Evolutionary conservation across 2,888 invertebrate species (phyloP).

Genomic region (Calephelis perditalis): DNA sequence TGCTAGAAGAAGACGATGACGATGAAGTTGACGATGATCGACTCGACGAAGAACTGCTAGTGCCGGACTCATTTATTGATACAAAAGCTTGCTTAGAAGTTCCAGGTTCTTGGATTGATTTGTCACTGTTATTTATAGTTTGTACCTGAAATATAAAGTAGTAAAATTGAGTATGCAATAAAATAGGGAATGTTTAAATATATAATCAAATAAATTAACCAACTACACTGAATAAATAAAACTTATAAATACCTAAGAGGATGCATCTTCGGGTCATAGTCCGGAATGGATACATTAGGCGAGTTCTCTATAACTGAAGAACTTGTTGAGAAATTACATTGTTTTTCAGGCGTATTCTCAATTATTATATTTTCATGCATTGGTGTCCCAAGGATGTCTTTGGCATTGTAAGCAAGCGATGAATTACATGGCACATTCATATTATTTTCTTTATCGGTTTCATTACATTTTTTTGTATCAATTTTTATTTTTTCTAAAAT

Average conservation of each 20-base stretch:
- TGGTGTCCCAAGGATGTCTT: not conserved
- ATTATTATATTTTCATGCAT: not conserved
- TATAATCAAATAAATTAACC: too few species aligned
- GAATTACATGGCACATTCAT: too few species aligned
- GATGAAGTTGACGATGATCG: constrained; percentile 14
- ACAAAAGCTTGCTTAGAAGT: constrained; percentile 1
- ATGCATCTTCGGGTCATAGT: too few species aligned
- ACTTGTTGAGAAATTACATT: constrained; percentile 1
- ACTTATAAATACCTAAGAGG: not conserved
- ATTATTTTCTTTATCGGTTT: too few species aligned
- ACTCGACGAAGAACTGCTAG: constrained; percentile 9
- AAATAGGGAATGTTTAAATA: too few species aligned
- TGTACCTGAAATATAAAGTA: not conserved
- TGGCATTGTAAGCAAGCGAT: not conserved
- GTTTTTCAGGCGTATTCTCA: not conserved
- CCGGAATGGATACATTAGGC: too few species aligned
- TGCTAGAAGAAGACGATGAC: constrained; percentile 12
- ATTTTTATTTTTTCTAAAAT: constrained; percentile 1
- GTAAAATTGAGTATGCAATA: too few species aligned
- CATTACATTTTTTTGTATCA: not conserved
- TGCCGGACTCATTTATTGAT: not conserved
- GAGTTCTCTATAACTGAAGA: not conserved
- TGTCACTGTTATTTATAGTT: constrained; percentile 1
- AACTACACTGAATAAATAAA: not conserved
- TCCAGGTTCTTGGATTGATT: not conserved